Base-by-base conservation (phyloP, 2,113 vertebrate species). In the Micronisus gabar region DNA sequence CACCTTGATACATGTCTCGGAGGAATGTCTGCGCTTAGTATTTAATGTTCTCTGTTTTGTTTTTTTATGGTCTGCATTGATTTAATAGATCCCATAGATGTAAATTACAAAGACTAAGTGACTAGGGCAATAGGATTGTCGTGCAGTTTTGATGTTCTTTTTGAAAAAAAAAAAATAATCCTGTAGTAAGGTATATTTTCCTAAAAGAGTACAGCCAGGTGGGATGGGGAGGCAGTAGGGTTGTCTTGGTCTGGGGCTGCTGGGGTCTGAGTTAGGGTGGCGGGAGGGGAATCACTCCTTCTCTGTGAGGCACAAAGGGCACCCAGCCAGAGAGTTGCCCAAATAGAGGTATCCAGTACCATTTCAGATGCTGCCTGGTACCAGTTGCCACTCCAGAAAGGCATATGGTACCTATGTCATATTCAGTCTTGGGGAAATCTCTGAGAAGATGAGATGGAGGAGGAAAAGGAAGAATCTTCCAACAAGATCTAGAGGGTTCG, bases 331-430 rank as follows among this genome's bases (percentile, higher is more conserved):
- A 12, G 73, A n/a, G 23, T 5, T 68, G 36, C 53, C 45, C 5
- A 26, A 30, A 25, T 6, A 22, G 2, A 12, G 43, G 29, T 5
- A 34, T 19, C 85, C 32, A 30, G 0, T 18, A 16, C 6, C 10
- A 11, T 21, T 71, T 41, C 41, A 41, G 45, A 2, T 32, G 36
- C 38, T n/a, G 26, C 6, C 15, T 36, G 22, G 62, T 26, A 30
- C 50, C 27, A 70, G 45, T 1, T 73, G n/a, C 45, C 18, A 4
- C 61, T 66, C 10, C 16, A 80, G 73, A 52, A 50, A 67, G 45
- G 30, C 2, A 2, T 1, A 1, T 7, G 27, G 30, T 20, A 30
- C 19, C 34, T 30, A 20, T 36, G 43, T 30, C 26, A 10, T 5
- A 9, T 17, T 53, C 38, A 26, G 53, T 4, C 15, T 21, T 36